A percentile compares a stretch with the other conserved stretches of the same genome.
phyloP scores from a whole-genome alignment of 2,888 invertebrate species.

The Cordilura impudica region DNA sequence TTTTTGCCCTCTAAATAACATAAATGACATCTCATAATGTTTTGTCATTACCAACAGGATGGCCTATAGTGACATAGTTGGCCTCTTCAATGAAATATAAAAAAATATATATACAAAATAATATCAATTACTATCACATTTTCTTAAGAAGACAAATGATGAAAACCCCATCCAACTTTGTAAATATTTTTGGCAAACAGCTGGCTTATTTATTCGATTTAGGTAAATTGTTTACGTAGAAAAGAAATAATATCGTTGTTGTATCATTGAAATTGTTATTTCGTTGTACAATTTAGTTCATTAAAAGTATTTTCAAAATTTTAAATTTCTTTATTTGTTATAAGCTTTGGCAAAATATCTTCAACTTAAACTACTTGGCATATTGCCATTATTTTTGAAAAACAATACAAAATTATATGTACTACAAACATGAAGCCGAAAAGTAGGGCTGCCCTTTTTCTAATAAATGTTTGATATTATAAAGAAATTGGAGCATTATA shows the following conservation, averaged over 20 bases:
- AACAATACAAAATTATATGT: conserved; percentile 12
- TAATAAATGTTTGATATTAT: conserved; percentile 31
- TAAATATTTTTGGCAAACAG: conserved; percentile 49
- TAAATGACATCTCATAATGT: conserved; percentile 54
- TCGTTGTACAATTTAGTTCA: conserved; percentile 39
- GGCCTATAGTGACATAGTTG: conserved; percentile 29
- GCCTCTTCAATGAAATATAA: not conserved
- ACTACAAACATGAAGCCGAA: not conserved
- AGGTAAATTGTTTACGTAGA: too few species aligned
- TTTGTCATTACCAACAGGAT: conserved; percentile 28
- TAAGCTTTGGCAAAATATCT: conserved; percentile 56
- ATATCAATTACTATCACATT: conserved; percentile 60
- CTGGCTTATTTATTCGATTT: too few species aligned
- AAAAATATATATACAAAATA: conserved; percentile 33
- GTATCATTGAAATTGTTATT: conserved; percentile 23
- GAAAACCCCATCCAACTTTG: conserved; percentile 14
- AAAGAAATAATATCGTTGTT: conserved; percentile 32
- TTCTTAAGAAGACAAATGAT: conserved; percentile 46
- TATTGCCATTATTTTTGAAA: conserved; percentile 47
- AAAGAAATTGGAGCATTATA: not conserved
- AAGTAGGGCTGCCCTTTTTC: conserved; percentile 27
- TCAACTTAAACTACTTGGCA: conserved; percentile 57
- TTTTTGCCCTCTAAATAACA: conserved; percentile 37
- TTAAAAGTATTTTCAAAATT: not conserved
- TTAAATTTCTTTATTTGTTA: conserved; percentile 44